phyloP scores from a whole-genome alignment of 1,140 invertebrate genomes.

The Saccostrea echinata region DNA sequence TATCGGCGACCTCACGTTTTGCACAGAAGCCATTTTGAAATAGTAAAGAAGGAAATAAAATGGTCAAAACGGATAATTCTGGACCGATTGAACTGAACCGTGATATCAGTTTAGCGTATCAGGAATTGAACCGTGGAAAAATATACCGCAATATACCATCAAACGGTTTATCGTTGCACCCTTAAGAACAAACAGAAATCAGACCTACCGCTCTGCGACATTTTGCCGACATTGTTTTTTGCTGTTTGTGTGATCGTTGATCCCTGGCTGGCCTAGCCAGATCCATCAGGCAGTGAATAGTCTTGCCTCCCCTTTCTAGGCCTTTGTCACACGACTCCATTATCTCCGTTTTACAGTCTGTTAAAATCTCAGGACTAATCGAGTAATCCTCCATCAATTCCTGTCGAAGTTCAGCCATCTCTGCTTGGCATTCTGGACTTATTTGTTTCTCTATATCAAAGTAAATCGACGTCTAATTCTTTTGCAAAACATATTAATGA shows the following conservation, averaged over 20 bases:
- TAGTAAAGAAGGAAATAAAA: no score
- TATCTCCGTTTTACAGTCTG: constrained; percentile 91
- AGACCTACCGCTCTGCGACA: constrained; percentile 56
- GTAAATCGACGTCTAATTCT: not conserved
- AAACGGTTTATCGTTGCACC: no score
- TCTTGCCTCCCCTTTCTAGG: constrained; percentile 90
- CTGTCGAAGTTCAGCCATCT: constrained; percentile 94
- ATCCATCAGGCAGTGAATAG: constrained; percentile 97
- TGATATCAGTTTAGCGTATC: no score
- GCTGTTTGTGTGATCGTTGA: constrained; percentile 38
- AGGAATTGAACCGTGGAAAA: no score
- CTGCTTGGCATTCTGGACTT: constrained; percentile 86
- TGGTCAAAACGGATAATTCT: no score
- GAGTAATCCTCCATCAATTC: constrained; percentile 96
- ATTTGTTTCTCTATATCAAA: constrained; percentile 83
- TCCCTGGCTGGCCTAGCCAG: constrained; percentile 83
- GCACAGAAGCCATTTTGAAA: no score
- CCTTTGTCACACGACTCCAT: constrained; percentile 76
- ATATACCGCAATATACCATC: no score
- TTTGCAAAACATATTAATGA: no score
- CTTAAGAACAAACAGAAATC: no score
- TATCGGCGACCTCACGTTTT: no score
- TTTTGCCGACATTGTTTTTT: constrained; percentile 6
- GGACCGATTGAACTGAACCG: no score
- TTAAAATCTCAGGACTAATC: constrained; percentile 94